Conservation (phyloP, 2,113 vertebrate species). For the Jaculus jaculus region DNA sequence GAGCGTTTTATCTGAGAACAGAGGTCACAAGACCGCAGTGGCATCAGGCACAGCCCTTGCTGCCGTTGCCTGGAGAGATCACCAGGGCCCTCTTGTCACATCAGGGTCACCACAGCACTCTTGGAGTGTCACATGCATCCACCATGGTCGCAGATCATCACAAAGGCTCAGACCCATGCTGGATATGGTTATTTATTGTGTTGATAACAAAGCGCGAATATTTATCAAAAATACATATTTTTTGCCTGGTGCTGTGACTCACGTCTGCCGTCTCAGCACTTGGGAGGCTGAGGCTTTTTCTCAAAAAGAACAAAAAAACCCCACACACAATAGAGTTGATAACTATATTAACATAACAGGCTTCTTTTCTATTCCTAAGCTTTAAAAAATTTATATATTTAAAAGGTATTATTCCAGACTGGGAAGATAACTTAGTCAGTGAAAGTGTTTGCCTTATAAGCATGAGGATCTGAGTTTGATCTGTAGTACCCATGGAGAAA, state of each 20-base stretch:
- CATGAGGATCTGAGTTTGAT: neutral
- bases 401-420: neutral
- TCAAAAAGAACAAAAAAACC: neutral
- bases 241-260: neutral
- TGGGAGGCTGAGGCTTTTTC: neutral
- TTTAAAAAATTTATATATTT: neutral
- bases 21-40: neutral
- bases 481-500: neutral
- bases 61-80: neutral
- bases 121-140: neutral
- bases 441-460: neutral
- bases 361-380: constrained; percentile 18
- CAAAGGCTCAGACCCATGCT: accelerated
- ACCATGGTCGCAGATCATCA: too few relatives aligned
- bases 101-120: neutral
- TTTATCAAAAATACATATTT: constrained; percentile 19
- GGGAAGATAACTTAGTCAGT: neutral
- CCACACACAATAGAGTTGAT: neutral
- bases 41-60: accelerated
- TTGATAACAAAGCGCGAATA: neutral
- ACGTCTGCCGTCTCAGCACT: neutral
- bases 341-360: constrained; percentile 24
- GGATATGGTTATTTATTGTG: neutral
- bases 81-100: neutral
- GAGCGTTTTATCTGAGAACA: too few relatives aligned